A percentile compares a stretch with the other conserved stretches of the same genome.
Evolutionary conservation across 2,797 vertebrate species (phyloP).

Genomic region (Sarcophilus harrisii): DNA sequence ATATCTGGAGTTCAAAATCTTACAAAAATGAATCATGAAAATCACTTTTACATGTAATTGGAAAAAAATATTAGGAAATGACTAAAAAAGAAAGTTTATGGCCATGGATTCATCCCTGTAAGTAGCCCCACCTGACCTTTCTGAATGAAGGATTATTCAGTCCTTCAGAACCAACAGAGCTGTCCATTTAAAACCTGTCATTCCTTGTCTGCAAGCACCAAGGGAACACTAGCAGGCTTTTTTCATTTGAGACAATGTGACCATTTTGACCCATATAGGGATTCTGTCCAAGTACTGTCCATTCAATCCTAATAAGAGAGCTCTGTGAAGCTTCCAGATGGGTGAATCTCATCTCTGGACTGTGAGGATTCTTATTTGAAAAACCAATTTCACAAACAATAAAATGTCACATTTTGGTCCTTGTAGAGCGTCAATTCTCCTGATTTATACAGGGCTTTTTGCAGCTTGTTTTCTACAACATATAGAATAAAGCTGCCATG

Average conservation of each 20-base stretch:
- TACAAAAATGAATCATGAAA: too few species aligned
- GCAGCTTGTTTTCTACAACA: constrained; percentile 39
- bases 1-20: too few species aligned
- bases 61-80: too few species aligned
- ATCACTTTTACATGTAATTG: too few species aligned
- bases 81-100: too few species aligned
- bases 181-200: constrained; percentile 36
- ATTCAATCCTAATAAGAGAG: not conserved
- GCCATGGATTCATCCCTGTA: constrained; percentile 40
- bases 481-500: constrained; percentile 42
- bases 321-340: not conserved
- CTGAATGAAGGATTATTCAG: not conserved
- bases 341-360: not conserved
- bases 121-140: constrained; percentile 37
- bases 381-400: constrained; percentile 56
- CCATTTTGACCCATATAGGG: constrained; percentile 11
- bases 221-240: not conserved
- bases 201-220: constrained; percentile 41
- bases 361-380: constrained; percentile 43
- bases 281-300: not conserved
- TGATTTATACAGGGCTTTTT: constrained; percentile 49
- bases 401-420: constrained; percentile 40
- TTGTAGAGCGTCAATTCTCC: constrained; percentile 29
- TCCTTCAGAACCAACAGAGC: constrained; percentile 5
- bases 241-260: not conserved